Conservation (phyloP, 2,797 vertebrate species). For the Nannoperca obscura region DNA sequence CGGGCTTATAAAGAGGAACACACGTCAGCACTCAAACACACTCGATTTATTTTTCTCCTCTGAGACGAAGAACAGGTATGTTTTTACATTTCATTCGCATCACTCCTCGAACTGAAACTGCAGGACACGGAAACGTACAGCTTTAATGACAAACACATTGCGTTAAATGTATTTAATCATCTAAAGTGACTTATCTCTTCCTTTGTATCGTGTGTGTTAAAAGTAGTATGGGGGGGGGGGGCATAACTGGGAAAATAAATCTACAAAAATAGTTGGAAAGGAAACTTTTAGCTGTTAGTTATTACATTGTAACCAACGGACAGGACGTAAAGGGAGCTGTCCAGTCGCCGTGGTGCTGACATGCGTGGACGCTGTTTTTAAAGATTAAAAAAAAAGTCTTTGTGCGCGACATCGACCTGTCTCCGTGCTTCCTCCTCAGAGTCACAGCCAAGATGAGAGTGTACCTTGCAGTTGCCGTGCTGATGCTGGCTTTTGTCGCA, state of each 20-base stretch:
- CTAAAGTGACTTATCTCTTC: background rate
- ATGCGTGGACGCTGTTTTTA: background rate
- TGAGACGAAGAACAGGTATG: constrained; percentile 77
- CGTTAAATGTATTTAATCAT: background rate
- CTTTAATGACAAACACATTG: background rate
- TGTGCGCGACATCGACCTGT: accelerated
- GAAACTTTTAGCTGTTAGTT: background rate
- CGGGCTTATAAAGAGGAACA: constrained; percentile 77
- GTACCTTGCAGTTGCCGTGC: constrained; percentile 80
- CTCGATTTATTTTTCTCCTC: constrained; percentile 47
- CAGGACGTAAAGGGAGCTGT: constrained; percentile 39
- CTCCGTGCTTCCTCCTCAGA: constrained; percentile 23
- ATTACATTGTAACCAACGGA: background rate
- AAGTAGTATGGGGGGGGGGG: no score
- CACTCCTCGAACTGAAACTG: background rate
- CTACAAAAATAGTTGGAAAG: background rate
- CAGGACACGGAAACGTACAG: background rate
- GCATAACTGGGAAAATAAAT: background rate
- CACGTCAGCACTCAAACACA: constrained; percentile 29
- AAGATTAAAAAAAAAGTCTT: background rate
- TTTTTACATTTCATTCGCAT: constrained; percentile 18
- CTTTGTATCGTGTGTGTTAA: background rate
- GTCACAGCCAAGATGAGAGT: constrained; percentile 80
- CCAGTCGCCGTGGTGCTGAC: constrained; percentile 48
- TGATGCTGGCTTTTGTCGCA: constrained; percentile 83